phyloP scores from a whole-genome alignment of 2,797 vertebrate species.

The Glyptemys insculpta region DNA sequence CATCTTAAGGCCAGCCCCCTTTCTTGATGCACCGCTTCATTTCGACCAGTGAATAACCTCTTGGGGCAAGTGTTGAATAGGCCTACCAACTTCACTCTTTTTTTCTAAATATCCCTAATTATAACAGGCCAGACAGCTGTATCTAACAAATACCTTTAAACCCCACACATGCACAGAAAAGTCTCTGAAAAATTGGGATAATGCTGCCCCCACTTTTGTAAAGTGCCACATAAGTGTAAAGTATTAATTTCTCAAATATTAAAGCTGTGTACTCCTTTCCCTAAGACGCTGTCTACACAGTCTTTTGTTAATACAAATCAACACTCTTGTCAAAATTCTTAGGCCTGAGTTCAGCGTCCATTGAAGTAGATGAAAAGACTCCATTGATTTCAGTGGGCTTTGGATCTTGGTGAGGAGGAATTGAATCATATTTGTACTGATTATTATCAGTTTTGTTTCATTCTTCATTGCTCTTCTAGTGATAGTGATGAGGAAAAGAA shows the following conservation, averaged over 20 bases:
- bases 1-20: neutral
- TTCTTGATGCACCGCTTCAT: neutral
- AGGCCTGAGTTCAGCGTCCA: neutral
- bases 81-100: neutral
- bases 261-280: neutral
- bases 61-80: constrained; percentile 10
- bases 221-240: constrained; percentile 10
- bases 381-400: neutral
- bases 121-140: neutral
- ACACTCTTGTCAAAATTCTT: neutral
- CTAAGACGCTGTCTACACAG: neutral
- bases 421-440: neutral
- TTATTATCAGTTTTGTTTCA: constrained; percentile 8
- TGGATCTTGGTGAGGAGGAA: constrained; percentile 5
- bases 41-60: neutral
- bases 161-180: neutral
- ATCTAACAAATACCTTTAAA: neutral
- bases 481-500: constrained; percentile 91
- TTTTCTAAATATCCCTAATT: neutral
- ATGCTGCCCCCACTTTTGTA: neutral
- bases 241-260: neutral
- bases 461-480: constrained; percentile 82
- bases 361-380: neutral
- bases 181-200: neutral
- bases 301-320: neutral